A percentile compares a stretch with the other conserved stretches of the same genome.
Conservation (phyloP, 2,888 invertebrate genomes). For the Flexamia atlantica region DNA sequence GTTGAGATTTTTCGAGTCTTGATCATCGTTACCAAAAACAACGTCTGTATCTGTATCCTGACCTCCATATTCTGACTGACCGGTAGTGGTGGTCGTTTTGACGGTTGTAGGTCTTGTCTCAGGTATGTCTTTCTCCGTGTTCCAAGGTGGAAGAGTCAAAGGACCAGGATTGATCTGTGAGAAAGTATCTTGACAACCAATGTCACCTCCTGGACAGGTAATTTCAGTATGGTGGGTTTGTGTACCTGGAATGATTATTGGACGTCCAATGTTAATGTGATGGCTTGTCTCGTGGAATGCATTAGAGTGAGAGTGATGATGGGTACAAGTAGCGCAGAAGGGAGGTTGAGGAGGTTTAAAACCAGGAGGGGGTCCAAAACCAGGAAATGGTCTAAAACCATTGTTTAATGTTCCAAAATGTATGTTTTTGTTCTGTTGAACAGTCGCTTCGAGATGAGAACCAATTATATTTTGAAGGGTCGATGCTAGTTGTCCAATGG, state of each 20-base stretch:
- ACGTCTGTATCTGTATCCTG: not conserved
- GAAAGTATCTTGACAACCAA: not conserved
- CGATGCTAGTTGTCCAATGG: not conserved
- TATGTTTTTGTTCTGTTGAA: slow-evolving; percentile 12
- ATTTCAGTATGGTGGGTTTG: not conserved
- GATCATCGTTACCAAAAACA: not conserved
- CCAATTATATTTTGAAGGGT: not conserved
- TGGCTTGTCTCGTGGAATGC: not conserved
- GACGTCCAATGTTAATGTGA: not conserved
- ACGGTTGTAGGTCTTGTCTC: not conserved
- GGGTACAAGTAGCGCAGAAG: not conserved
- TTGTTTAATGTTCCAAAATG: not conserved
- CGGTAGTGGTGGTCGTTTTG: not conserved
- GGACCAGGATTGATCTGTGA: not conserved
- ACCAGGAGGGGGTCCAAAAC: not conserved
- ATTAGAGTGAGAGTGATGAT: not conserved
- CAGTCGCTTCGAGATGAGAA: not conserved
- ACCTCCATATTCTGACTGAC: not conserved
- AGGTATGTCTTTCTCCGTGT: not conserved
- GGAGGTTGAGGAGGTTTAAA: not conserved
- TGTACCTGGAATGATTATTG: not conserved
- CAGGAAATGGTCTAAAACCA: not conserved
- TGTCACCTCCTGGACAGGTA: not conserved
- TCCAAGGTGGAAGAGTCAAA: not conserved
- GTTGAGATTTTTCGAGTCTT: not conserved